These are phyloP conservation scores for Platynereis dumerilii DNA, from an alignment of 2,888 invertebrate species.

Conservation along the genomic window DNA sequence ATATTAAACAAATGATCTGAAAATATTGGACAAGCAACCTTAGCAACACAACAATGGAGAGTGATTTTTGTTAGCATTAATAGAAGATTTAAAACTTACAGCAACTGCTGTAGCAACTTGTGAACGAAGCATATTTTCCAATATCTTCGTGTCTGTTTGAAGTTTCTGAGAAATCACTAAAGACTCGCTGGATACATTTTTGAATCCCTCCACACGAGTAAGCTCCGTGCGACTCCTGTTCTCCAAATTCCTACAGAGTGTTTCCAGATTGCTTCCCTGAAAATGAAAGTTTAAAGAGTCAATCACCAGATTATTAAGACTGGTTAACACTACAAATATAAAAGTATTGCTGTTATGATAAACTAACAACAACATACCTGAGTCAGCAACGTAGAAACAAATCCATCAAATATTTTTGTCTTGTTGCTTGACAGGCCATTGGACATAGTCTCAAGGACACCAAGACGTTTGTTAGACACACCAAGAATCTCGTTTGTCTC, in stretches of 20 bases:
- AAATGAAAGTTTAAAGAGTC: background rate
- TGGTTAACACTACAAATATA: background rate
- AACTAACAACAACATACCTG: no score
- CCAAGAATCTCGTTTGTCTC: slow-evolving; percentile 30
- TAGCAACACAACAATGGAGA: no score
- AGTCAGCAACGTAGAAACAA: no score
- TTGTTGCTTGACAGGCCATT: no score
- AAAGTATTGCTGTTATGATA: background rate
- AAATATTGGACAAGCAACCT: no score
- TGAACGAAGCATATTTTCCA: no score
- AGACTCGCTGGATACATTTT: background rate
- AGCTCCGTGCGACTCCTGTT: slow-evolving; percentile 13
- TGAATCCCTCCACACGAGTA: slow-evolving; percentile 8
- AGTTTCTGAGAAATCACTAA: background rate
- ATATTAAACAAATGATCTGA: no score
- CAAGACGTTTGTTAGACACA: slow-evolving; percentile 29
- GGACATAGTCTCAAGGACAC: background rate
- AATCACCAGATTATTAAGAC: background rate
- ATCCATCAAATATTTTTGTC: no score
- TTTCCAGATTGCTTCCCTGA: slow-evolving; percentile 1
- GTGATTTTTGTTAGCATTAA: no score
- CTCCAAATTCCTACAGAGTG: background rate
- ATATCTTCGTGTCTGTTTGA: background rate
- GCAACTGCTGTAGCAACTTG: no score
- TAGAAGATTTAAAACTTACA: no score